Conservation (phyloP, 2,113 vertebrate species). For the Bubo blakistoni region DNA sequence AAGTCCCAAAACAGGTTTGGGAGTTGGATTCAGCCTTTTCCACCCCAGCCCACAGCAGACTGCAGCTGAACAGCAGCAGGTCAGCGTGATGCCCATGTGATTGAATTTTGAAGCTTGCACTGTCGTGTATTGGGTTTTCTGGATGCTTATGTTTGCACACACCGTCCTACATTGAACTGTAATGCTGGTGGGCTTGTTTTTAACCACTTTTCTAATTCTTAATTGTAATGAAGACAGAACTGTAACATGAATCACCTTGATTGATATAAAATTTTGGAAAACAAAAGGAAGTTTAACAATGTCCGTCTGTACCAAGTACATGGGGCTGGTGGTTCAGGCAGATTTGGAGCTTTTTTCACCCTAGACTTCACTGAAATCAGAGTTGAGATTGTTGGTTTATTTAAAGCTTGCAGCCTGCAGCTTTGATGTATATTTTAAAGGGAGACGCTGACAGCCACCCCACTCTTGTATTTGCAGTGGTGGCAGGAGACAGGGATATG, state of each 20-base stretch:
- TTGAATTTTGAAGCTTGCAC: background rate
- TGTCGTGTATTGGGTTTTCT: background rate
- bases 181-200: constrained; percentile 6
- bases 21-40: background rate
- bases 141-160: background rate
- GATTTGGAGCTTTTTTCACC: background rate
- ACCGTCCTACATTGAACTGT: background rate
- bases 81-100: background rate
- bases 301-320: background rate
- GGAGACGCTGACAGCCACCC: background rate
- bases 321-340: background rate
- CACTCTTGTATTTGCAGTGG: background rate
- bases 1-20: background rate
- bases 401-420: background rate
- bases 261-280: constrained; percentile 55
- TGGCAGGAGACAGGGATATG: background rate
- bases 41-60: background rate
- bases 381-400: background rate
- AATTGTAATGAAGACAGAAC: background rate
- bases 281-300: background rate
- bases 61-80: background rate
- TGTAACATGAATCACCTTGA: constrained; percentile 30
- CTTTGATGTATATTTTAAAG: background rate
- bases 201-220: constrained; percentile 59
- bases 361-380: background rate